Conservation (phyloP, 2,888 invertebrate genomes). For the Agonopterix alstromeriana region DNA sequence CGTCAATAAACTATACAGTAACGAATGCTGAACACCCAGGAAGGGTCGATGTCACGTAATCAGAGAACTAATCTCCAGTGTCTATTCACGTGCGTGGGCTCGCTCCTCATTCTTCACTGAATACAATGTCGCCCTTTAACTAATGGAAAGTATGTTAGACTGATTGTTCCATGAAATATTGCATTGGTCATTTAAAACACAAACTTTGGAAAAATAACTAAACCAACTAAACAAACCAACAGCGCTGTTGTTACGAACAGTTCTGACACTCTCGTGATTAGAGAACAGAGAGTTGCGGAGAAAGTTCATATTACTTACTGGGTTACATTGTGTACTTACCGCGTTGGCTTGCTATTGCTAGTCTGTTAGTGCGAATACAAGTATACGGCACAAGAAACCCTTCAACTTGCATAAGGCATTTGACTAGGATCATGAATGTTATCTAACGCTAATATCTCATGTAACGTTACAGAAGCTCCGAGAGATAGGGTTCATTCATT, state of each 20-base stretch:
- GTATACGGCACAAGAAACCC: neutral
- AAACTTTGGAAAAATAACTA: neutral
- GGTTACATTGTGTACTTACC: constrained; percentile 2
- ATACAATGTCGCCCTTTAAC: constrained; percentile 45
- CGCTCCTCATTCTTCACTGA: constrained; percentile 29
- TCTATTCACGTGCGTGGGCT: constrained; percentile 61
- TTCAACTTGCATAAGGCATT: too few species aligned
- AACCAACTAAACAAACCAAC: too few species aligned
- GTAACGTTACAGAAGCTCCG: too few species aligned
- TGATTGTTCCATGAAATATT: constrained; percentile 7
- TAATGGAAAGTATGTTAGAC: constrained; percentile 31
- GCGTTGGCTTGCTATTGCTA: constrained; percentile 1
- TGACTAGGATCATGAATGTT: too few species aligned
- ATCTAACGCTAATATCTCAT: too few species aligned
- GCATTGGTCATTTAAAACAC: constrained; percentile 6
- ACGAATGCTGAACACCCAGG: constrained; percentile 40
- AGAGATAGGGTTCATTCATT: too few species aligned
- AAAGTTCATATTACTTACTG: constrained; percentile 12
- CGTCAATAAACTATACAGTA: constrained; percentile 29
- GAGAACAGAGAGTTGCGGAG: constrained; percentile 12
- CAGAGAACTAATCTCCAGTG: constrained; percentile 59
- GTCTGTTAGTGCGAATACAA: neutral
- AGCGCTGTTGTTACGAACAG: neutral
- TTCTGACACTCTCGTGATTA: constrained; percentile 15
- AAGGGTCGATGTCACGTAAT: constrained; percentile 61